Evolutionary conservation across 2,797 vertebrate species (phyloP), one percentile per base, ranked within the genome.

Genomic region (Selene dorsalis): DNA sequence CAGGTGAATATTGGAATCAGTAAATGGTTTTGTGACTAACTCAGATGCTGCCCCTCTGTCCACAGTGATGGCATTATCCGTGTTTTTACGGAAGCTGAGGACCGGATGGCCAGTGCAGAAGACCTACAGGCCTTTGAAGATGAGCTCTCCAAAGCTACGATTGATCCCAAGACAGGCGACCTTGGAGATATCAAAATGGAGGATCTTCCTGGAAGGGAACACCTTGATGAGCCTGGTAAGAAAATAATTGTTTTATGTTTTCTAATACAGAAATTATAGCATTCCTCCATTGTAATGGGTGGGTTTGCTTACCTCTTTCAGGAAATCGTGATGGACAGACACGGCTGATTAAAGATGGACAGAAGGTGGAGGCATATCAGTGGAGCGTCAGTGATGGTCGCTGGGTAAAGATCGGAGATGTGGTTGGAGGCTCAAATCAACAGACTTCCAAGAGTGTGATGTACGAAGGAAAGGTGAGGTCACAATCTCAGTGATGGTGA

Each of bases 331-430:
- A 99, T 60, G 98, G 98, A 64, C 98, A 99, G 90, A 99, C 98
- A 0, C 94, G 98, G 18, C 93, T 99, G 48, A 97, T 99, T 80
- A 98, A 96, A 93, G 96, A 97, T 11, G 94, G 86, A 20, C 90
- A 94, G 61, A 96, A 96, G 85, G 96, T 99, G 50, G 97, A 99
- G 94, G 98, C 97, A 0, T 99, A 98, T 92, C 98, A 99, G 72
- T 99, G 98, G 98, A 99, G 96, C 24, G 82, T 95, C 81, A 94
- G 92, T 43, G 97, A 99, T 52, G 82, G 63, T 45, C 96, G 96
- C 85, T 99, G 98, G 98, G 73, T 98, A 87, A 99, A 99, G 94
- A 99, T 99, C 10, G 98, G 98, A 0, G 98, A 99, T 76, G 98
- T 99, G 53, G 97, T 99, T 6, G 96, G 96, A 39, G 98, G 97